These are phyloP conservation scores for Triops cancriformis DNA, from an alignment of 1,140 invertebrate species.

Conservation along the genomic window DNA sequence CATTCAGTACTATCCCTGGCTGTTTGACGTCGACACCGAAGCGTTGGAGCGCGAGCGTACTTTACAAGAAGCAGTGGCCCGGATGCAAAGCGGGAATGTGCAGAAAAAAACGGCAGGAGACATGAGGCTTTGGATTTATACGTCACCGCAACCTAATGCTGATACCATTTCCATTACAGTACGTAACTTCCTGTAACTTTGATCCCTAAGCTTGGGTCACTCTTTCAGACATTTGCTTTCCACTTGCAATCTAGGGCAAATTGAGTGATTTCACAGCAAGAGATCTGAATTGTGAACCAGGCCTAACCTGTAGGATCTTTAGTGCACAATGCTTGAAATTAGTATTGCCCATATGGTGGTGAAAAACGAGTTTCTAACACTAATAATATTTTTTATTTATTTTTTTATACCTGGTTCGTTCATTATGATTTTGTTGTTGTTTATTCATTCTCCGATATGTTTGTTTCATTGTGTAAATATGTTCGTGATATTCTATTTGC, in stretches of 20 bases:
- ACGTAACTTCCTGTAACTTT: not conserved
- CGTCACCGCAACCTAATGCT: slow-evolving; percentile 36
- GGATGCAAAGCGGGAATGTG: slow-evolving; percentile 51
- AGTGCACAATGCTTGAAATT: too few species aligned
- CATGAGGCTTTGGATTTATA: slow-evolving; percentile 68
- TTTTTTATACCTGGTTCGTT: too few species aligned
- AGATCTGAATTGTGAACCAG: not conserved
- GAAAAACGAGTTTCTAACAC: too few species aligned
- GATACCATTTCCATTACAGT: slow-evolving; percentile 33
- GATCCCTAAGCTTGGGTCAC: not conserved
- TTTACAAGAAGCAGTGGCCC: slow-evolving; percentile 58
- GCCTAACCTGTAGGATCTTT: not conserved
- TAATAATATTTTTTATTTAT: not conserved
- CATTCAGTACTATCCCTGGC: slow-evolving; percentile 49
- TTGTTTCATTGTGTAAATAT: not conserved
- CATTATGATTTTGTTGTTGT: too few species aligned
- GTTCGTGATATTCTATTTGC: not conserved
- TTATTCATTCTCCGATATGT: not conserved
- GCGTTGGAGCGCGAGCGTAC: slow-evolving; percentile 57
- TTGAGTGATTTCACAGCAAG: too few species aligned
- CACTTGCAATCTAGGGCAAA: too few species aligned
- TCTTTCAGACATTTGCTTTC: not conserved
- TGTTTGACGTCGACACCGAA: slow-evolving; percentile 51
- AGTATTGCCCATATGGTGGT: too few species aligned
- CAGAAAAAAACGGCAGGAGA: slow-evolving; percentile 59